Percentiles rank a stretch among this genome's conserved stretches.
Conservation (phyloP, 2,113 vertebrate species). For the Gymnobelideus leadbeateri region DNA sequence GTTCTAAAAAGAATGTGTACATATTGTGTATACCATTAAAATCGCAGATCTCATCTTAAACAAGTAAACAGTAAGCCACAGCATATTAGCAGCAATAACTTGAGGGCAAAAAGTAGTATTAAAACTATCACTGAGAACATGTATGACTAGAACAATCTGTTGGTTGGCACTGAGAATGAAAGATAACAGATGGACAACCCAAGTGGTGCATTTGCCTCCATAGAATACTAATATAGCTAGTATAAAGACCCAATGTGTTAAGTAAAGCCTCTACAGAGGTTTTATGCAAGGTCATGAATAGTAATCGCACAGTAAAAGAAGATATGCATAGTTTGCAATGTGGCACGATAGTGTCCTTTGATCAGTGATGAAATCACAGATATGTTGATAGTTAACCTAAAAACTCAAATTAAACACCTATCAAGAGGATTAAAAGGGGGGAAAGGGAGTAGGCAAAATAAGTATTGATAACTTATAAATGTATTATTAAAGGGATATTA, state of each 20-base stretch:
- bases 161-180: neutral
- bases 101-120: neutral
- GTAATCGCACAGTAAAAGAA: neutral
- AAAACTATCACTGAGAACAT: neutral
- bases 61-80: neutral
- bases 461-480: neutral
- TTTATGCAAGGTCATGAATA: neutral
- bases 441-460: neutral
- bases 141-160: neutral
- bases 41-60: neutral
- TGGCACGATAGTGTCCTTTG: neutral
- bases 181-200: neutral
- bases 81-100: neutral
- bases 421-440: neutral
- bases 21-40: neutral
- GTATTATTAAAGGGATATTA: neutral
- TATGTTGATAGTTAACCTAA: neutral
- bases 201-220: neutral
- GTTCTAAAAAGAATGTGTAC: neutral
- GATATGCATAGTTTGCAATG: neutral
- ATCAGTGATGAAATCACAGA: neutral
- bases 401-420: neutral
- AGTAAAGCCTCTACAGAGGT: no score
- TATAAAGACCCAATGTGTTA: neutral
- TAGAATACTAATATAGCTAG: neutral